Evolutionary conservation across 2,888 invertebrate species (phyloP).

Genomic region (Limnephilus lunatus): DNA sequence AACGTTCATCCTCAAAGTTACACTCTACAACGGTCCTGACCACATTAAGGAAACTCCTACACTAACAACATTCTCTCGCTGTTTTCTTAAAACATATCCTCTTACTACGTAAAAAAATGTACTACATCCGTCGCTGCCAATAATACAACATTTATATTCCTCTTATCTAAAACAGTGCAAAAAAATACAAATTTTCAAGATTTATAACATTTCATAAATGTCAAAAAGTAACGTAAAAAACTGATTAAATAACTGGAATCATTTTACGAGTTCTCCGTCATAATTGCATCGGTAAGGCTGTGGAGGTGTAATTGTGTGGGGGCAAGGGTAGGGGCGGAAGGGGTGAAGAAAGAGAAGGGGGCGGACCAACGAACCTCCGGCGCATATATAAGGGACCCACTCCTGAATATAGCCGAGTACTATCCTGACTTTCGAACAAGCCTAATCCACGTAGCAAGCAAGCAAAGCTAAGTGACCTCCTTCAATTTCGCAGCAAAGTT

Average conservation of each 20-base stretch:
- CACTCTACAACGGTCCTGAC: too few species aligned
- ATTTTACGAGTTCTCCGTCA: background rate
- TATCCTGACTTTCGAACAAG: background rate
- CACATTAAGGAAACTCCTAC: too few species aligned
- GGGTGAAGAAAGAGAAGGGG: background rate
- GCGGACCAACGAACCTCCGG: background rate
- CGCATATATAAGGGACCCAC: conserved; percentile 12
- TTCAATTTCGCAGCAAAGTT: conserved; percentile 8
- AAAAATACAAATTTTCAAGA: background rate
- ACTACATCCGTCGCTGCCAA: too few species aligned
- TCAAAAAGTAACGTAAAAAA: background rate
- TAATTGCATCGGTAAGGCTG: background rate
- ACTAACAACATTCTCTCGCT: too few species aligned
- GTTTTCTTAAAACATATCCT: too few species aligned
- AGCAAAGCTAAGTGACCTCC: background rate
- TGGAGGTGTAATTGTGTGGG: background rate
- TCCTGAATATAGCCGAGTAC: background rate
- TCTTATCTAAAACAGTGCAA: background rate
- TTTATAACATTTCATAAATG: background rate
- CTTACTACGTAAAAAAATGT: too few species aligned
- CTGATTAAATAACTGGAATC: background rate
- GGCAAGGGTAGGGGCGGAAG: background rate
- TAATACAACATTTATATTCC: background rate
- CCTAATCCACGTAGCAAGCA: background rate
- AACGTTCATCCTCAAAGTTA: too few species aligned